Conservation (phyloP, 2,113 vertebrate genomes). For the Melanotaenia duboulayi region DNA sequence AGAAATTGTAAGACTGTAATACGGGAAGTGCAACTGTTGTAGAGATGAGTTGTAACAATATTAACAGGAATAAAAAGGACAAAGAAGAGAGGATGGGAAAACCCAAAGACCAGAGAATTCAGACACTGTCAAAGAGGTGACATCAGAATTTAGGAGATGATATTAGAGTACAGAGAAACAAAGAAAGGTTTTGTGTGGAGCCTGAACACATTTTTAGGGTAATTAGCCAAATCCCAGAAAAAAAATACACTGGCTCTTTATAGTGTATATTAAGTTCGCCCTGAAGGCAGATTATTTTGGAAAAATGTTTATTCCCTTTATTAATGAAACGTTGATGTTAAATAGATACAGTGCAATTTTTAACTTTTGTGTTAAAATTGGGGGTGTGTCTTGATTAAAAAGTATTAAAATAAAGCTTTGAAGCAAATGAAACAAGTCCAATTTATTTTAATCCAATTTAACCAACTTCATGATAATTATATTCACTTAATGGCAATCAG, state of each 20-base stretch:
- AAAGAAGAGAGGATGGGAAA: background rate
- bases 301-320: background rate
- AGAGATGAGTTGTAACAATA: background rate
- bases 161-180: slow-evolving; percentile 14
- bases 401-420: too few species aligned
- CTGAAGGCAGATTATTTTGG: background rate
- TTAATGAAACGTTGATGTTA: background rate
- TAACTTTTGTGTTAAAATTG: background rate
- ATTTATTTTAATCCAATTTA: too few species aligned
- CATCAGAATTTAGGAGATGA: slow-evolving; percentile 10
- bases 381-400: too few species aligned
- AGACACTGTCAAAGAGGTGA: slow-evolving; percentile 15
- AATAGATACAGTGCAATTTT: too few species aligned
- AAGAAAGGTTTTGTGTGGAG: slow-evolving; percentile 25
- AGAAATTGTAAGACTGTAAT: slow-evolving; percentile 1
- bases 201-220: slow-evolving; percentile 22
- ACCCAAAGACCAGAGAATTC: background rate
- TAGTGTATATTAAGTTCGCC: background rate
- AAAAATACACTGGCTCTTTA: background rate
- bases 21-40: background rate
- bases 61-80: background rate
- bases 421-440: too few species aligned
- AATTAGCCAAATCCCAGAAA: background rate
- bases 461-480: too few species aligned
- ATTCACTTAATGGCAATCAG: too few species aligned